phyloP scores from a whole-genome alignment of 2,888 invertebrate species.

The Eupithecia dodoneata region DNA sequence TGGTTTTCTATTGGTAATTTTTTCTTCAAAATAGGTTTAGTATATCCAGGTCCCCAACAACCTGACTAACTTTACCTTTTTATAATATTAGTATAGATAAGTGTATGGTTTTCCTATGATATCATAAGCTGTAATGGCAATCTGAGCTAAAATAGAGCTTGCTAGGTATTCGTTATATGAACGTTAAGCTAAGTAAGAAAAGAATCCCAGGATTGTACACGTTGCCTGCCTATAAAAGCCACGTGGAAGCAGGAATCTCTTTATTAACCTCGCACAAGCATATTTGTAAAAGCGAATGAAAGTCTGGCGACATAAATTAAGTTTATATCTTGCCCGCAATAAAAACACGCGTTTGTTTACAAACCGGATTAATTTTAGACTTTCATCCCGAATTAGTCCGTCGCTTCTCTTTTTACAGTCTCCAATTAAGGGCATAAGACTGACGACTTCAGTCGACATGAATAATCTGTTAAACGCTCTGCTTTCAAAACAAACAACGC shows the following conservation, averaged over 20 bases:
- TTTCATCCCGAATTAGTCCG: conserved; percentile 36
- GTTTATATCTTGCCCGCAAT: conserved; percentile 3
- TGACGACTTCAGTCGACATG: conserved; percentile 38
- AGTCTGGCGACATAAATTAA: neutral
- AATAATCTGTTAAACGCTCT: conserved; percentile 42
- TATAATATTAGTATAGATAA: neutral
- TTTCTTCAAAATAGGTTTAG: no score
- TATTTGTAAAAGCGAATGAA: neutral
- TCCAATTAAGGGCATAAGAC: conserved; percentile 42
- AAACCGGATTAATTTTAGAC: conserved; percentile 32
- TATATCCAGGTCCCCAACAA: no score
- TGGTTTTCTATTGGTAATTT: no score
- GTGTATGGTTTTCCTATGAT: conserved; percentile 9
- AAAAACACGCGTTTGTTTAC: conserved; percentile 26
- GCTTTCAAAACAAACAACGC: conserved; percentile 39
- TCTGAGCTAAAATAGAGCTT: neutral
- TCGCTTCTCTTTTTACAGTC: conserved; percentile 40
- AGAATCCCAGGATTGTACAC: neutral
- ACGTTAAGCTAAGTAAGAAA: neutral
- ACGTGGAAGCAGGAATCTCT: neutral
- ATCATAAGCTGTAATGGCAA: neutral
- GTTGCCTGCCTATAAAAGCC: neutral
- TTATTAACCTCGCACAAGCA: neutral
- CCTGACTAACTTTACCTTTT: no score
- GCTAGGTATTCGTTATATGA: neutral